A percentile compares a stretch with the other conserved stretches of the same genome.
Conservation (phyloP, 1,140 invertebrate genomes). For the Pantala flavescens region DNA sequence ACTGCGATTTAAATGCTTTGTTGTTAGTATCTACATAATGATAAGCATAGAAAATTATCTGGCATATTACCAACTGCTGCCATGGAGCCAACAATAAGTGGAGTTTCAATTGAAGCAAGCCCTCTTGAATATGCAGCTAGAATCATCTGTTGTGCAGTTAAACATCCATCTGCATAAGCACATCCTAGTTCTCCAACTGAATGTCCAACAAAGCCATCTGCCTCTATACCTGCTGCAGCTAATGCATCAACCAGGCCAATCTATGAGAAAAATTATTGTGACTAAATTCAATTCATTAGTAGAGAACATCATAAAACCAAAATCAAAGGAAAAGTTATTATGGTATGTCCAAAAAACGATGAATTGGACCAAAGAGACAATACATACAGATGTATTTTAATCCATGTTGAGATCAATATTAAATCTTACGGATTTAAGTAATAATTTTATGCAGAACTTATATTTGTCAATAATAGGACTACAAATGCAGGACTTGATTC, state of each 20-base stretch:
- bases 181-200: slow-evolving; percentile 70
- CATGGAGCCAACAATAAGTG: slow-evolving; percentile 70
- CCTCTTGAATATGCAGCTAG: slow-evolving; percentile 75
- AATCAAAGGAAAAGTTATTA: too few relatives aligned
- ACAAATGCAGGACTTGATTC: too few relatives aligned
- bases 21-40: too few relatives aligned
- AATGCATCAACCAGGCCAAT: slow-evolving; percentile 68
- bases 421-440: too few relatives aligned
- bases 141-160: slow-evolving; percentile 70
- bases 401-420: too few relatives aligned
- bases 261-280: slow-evolving; percentile 29
- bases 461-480: too few relatives aligned
- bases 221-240: slow-evolving; percentile 46
- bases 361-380: too few relatives aligned
- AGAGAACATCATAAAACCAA: neutral
- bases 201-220: slow-evolving; percentile 69
- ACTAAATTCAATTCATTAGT: slow-evolving; percentile 4
- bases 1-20: too few relatives aligned
- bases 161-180: slow-evolving; percentile 71
- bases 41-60: too few relatives aligned
- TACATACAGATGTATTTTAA: too few relatives aligned
- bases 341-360: too few relatives aligned
- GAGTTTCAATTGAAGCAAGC: slow-evolving; percentile 64
- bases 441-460: too few relatives aligned
- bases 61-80: slow-evolving; percentile 51